Evolutionary conservation across 2,888 invertebrate genomes (phyloP).

Genomic region (Marronus borbonicus): DNA sequence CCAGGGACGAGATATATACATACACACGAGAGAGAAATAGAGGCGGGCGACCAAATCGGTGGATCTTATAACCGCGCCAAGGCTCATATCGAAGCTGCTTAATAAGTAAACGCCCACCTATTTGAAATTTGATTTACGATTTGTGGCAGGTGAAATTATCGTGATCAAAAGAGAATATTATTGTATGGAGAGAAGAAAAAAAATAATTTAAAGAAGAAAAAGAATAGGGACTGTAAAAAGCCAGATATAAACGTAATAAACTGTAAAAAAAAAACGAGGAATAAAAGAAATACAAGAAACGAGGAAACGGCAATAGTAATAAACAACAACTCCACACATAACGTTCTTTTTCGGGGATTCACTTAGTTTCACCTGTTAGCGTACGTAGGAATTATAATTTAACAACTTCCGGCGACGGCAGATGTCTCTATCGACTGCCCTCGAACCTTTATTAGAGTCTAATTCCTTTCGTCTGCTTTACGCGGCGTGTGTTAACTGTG

Average conservation of each 20-base stretch:
- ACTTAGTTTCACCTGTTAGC: conserved; percentile 57
- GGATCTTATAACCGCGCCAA: conserved; percentile 42
- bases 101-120: conserved; percentile 66
- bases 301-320: conserved; percentile 27
- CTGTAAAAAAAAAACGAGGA: background rate
- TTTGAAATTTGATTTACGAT: conserved; percentile 66
- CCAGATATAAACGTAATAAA: conserved; percentile 2
- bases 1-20: background rate
- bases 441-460: conserved; percentile 29
- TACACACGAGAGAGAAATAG: conserved; percentile 32
- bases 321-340: conserved; percentile 2
- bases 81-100: conserved; percentile 52
- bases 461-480: conserved; percentile 23
- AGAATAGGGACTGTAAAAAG: background rate
- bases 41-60: conserved; percentile 35
- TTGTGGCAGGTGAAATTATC: conserved; percentile 60
- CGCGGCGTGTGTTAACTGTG: conserved; percentile 8
- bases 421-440: conserved; percentile 56
- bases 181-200: conserved; percentile 10
- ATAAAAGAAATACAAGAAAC: too few species aligned
- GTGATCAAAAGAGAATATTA: conserved; percentile 26
- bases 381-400: conserved; percentile 60
- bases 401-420: conserved; percentile 59
- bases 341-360: conserved; percentile 21
- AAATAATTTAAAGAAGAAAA: conserved; percentile 8